These are phyloP conservation scores for Nasua narica DNA, from an alignment of 2,797 vertebrate genomes.

Conservation along the genomic window DNA sequence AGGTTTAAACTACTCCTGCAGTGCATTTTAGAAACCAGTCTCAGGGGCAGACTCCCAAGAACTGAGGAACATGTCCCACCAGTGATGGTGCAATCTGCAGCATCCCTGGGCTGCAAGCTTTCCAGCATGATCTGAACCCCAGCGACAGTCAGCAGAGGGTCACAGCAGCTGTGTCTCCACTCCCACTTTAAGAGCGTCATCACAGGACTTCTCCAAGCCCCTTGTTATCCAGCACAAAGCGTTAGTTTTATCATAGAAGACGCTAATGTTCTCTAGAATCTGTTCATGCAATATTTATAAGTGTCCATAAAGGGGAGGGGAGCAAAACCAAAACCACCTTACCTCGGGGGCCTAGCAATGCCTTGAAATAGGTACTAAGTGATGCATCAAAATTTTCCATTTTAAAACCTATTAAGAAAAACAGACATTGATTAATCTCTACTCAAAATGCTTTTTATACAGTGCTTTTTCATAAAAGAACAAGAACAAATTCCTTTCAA, in stretches of 20 bases:
- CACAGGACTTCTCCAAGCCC: not conserved
- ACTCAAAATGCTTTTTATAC: conserved; percentile 13
- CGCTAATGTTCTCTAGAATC: not conserved
- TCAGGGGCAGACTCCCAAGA: not conserved
- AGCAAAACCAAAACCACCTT: conserved; percentile 74
- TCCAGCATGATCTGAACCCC: not conserved
- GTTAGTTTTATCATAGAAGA: not conserved
- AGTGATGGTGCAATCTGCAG: not conserved
- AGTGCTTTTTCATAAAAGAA: conserved; percentile 9
- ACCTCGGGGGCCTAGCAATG: conserved; percentile 97
- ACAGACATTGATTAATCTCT: conserved; percentile 57
- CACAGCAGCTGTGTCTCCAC: not conserved
- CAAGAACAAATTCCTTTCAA: conserved; percentile 28
- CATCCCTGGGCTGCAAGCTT: not conserved
- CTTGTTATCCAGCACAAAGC: not conserved
- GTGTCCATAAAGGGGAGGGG: not conserved
- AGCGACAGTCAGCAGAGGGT: not conserved
- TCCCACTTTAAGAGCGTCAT: not conserved
- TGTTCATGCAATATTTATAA: conserved; percentile 50
- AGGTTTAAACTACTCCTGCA: not conserved
- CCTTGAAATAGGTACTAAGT: conserved; percentile 90
- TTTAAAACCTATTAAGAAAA: conserved; percentile 84
- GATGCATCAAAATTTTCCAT: conserved; percentile 94
- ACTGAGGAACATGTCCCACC: not conserved
- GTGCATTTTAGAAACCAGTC: not conserved